These are phyloP conservation scores for Neoniphon sammara DNA, from an alignment of 2,797 vertebrate species.

Conservation along the genomic window DNA sequence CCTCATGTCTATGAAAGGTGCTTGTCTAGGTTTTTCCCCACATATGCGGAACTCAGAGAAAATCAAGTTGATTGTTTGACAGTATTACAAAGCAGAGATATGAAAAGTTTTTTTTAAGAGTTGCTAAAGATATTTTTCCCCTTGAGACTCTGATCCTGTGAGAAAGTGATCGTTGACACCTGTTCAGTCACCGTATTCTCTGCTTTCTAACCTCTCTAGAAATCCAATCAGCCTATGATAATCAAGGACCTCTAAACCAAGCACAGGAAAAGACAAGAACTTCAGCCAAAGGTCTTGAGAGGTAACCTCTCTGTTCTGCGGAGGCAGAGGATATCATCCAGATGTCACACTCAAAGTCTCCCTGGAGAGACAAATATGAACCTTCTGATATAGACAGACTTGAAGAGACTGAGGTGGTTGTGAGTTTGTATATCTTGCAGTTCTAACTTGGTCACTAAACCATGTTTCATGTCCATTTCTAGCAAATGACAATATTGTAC, in stretches of 20 bases:
- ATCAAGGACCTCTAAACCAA: slow-evolving; percentile 77
- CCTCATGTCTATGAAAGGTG: slow-evolving; percentile 21
- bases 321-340: slow-evolving; percentile 33
- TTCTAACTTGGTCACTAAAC: slow-evolving; percentile 27
- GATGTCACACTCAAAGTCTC: slow-evolving; percentile 45
- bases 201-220: slow-evolving; percentile 65
- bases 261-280: slow-evolving; percentile 71
- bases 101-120: neutral
- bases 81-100: slow-evolving; percentile 18
- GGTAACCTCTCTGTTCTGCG: slow-evolving; percentile 43
- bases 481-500: slow-evolving; percentile 18
- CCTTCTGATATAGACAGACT: slow-evolving; percentile 24
- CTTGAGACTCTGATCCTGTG: slow-evolving; percentile 25
- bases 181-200: slow-evolving; percentile 22
- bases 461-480: slow-evolving; percentile 16
- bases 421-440: slow-evolving; percentile 37
- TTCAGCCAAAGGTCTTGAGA: slow-evolving; percentile 67
- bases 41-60: slow-evolving; percentile 1
- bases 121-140: slow-evolving; percentile 53
- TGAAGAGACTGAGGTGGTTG: slow-evolving; percentile 33
- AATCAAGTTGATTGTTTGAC: neutral
- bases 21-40: slow-evolving; percentile 2
- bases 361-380: slow-evolving; percentile 41
- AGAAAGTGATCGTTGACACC: slow-evolving; percentile 36
- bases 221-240: slow-evolving; percentile 83